phyloP scores from a whole-genome alignment of 2,888 invertebrate genomes.

The Synergus laeviventris region DNA sequence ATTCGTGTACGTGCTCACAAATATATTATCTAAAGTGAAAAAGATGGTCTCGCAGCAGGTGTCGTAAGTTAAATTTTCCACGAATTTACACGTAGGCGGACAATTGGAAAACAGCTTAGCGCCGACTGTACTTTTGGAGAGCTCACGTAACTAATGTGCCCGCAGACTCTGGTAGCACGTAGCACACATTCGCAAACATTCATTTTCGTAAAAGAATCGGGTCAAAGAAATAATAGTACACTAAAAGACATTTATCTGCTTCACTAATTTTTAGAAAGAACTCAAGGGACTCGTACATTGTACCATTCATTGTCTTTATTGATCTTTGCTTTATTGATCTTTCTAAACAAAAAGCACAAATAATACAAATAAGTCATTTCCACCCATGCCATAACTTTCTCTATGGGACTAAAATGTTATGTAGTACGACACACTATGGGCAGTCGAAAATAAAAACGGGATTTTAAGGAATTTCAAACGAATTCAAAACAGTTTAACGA shows the following conservation, averaged over 20 bases:
- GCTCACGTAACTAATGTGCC: conserved; percentile 33
- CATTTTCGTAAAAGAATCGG: conserved; percentile 4
- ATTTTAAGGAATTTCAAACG: too few species aligned
- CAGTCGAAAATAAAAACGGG: too few species aligned
- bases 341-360: too few species aligned
- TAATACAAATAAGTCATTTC: too few species aligned
- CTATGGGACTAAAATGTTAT: too few species aligned
- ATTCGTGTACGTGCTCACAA: background rate
- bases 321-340: too few species aligned
- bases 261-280: too few species aligned
- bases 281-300: background rate
- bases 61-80: conserved; percentile 41
- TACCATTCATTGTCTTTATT: background rate
- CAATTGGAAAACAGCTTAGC: conserved; percentile 46
- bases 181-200: background rate
- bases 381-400: too few species aligned
- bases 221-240: background rate
- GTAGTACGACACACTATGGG: too few species aligned
- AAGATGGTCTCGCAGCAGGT: conserved; percentile 11
- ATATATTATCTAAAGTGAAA: background rate
- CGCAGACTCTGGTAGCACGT: background rate
- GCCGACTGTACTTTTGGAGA: conserved; percentile 12
- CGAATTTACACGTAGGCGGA: conserved; percentile 40
- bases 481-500: too few species aligned
- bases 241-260: background rate